Evolutionary conservation across 2,888 invertebrate genomes (phyloP), one percentile per base, ranked within the genome.

Genomic region (Chloroclysta siterata): DNA sequence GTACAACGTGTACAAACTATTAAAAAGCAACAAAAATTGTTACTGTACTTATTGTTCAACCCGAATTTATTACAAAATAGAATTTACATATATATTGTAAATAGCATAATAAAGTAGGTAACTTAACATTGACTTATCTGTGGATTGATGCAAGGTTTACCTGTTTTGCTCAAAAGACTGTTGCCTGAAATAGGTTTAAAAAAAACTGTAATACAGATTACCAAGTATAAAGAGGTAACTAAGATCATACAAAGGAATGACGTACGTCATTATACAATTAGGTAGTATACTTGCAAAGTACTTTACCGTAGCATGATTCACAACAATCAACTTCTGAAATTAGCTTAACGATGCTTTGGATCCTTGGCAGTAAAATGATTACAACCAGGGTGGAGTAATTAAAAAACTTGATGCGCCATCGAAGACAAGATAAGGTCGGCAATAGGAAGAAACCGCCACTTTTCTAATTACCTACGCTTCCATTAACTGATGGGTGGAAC

Each of bases 351-450:
- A 28, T 46, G 10, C 22, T 53, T 53, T 29, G 39, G 10, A 42
- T n/a, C 39, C 6, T 61, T 55, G 28, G 47, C 53, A 41, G 63
- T 65, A 59, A 70, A 66, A 61, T 67, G 64, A 68, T 69, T 66
- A 67, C 60, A 65, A 28, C 67, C 71, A 68, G 84, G 84, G 83
- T 74, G 81, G 81, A 83, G 86, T 90, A 91, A 92, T 92, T 91
- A 91, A 90, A 90, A 89, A 88, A 80, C 80, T 78, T 86, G 84
- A 87, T 85, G 81, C 85, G 81, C 85, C 84, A 88, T 86, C 85
- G 88, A 92, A 92, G 91, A 90, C 87, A 91, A 91, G 93, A 91
- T 92, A 92, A 92, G 88, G 88, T 79, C 78, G 78, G 75, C 77
- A 74, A 84, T 85, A 85, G 90, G 90, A 92, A 92, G 92, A 92